Evolutionary conservation across 2,113 vertebrate genomes (phyloP).

Genomic region (Alligator sinensis): DNA sequence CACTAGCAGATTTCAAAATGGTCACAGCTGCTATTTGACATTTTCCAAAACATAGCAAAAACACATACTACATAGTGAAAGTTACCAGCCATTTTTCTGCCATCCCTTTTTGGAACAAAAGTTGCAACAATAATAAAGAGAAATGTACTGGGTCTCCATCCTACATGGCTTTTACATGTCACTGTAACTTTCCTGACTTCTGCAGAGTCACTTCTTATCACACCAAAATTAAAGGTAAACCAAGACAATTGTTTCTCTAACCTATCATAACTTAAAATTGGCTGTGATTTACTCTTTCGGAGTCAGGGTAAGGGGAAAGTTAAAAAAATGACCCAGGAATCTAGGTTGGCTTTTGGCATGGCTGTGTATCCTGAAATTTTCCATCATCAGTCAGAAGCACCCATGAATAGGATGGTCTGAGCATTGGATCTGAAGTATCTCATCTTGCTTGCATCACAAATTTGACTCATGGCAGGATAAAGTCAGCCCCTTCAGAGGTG

Average conservation of each 20-base stretch:
- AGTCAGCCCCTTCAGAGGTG: background rate
- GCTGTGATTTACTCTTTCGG: too few species aligned
- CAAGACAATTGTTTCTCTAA: background rate
- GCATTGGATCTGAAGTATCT: background rate
- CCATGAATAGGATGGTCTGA: slow-evolving; percentile 26
- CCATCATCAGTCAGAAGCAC: background rate
- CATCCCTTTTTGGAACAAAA: background rate
- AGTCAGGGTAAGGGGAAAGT: too few species aligned
- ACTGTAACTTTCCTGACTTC: background rate
- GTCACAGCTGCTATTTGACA: background rate
- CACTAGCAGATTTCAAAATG: background rate
- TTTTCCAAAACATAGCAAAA: background rate
- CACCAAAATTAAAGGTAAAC: background rate
- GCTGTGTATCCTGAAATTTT: background rate
- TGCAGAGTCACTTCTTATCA: background rate
- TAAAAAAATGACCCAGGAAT: background rate
- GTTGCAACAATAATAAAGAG: background rate
- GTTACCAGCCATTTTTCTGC: background rate
- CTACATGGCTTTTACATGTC: background rate
- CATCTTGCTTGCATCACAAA: background rate
- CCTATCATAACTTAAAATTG: background rate
- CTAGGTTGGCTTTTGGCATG: background rate
- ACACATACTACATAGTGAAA: background rate
- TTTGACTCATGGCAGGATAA: background rate
- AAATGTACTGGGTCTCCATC: too few species aligned